Evolutionary conservation across 2,797 vertebrate genomes (phyloP).

Genomic region (Sebastes minor): DNA sequence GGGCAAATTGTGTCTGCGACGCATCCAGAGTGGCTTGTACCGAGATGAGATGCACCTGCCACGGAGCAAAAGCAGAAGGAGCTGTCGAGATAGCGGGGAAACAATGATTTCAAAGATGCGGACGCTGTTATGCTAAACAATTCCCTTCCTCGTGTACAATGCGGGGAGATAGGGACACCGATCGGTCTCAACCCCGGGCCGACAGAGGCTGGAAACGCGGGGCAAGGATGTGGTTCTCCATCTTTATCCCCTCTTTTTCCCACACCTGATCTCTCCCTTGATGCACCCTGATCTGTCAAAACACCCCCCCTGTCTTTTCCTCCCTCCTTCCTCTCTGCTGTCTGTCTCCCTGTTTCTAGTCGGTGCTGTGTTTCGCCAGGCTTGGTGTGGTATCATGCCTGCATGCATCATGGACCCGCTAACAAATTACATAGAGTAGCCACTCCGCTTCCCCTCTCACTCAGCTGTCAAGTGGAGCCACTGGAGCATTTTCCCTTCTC

Average conservation of each 20-base stretch:
- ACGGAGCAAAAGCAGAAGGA: slow-evolving; percentile 31
- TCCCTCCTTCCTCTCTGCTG: slow-evolving; percentile 16
- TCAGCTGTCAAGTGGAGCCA: slow-evolving; percentile 82
- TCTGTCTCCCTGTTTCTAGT: slow-evolving; percentile 26
- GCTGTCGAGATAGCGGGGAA: slow-evolving; percentile 48
- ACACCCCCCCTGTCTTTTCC: slow-evolving; percentile 11
- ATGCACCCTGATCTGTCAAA: slow-evolving; percentile 62
- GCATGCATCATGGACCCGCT: slow-evolving; percentile 79
- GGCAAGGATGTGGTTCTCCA: slow-evolving; percentile 7
- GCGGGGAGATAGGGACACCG: not conserved
- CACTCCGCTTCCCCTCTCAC: slow-evolving; percentile 80
- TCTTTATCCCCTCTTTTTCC: slow-evolving; percentile 35
- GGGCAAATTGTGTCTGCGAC: slow-evolving; percentile 50
- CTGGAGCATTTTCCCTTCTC: slow-evolving; percentile 71
- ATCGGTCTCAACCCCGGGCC: slow-evolving; percentile 1
- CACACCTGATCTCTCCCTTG: slow-evolving; percentile 50
- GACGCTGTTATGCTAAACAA: slow-evolving; percentile 32
- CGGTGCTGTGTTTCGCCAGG: slow-evolving; percentile 56
- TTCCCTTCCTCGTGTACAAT: not conserved
- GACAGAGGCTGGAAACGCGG: not conserved
- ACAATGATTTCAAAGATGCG: slow-evolving; percentile 39
- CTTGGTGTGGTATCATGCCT: slow-evolving; percentile 73
- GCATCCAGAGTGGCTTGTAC: slow-evolving; percentile 41
- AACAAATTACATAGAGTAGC: slow-evolving; percentile 84
- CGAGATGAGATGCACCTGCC: slow-evolving; percentile 63